Conservation (phyloP, 1,140 invertebrate genomes). For the Apis laboriosa region DNA sequence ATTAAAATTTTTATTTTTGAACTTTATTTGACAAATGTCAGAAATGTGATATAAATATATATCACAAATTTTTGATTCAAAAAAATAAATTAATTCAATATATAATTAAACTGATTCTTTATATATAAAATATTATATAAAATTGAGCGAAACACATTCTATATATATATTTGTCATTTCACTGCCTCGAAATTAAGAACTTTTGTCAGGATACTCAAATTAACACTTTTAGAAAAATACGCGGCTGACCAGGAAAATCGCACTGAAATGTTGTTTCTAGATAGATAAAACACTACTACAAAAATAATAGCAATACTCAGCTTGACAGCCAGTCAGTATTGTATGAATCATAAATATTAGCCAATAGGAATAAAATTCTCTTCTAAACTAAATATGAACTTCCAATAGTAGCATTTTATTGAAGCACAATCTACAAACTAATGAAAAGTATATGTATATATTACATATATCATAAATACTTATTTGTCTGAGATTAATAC, state of each 20-base stretch:
- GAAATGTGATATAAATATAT: no score
- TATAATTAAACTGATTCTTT: not conserved
- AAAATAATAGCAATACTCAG: not conserved
- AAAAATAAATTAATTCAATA: no score
- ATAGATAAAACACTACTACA: not conserved
- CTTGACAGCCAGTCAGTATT: not conserved
- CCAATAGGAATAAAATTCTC: constrained; percentile 13
- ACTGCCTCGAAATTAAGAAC: not conserved
- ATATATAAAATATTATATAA: not conserved
- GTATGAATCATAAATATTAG: not conserved
- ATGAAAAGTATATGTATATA: not conserved
- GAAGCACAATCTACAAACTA: not conserved
- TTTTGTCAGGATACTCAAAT: not conserved
- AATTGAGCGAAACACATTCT: not conserved
- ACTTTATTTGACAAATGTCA: no score
- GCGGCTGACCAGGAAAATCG: not conserved
- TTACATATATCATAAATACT: no score
- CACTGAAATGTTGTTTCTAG: not conserved
- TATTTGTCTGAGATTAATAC: no score
- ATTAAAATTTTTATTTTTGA: no score
- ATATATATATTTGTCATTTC: not conserved
- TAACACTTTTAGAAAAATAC: not conserved
- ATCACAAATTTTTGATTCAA: no score
- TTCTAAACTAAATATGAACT: not conserved
- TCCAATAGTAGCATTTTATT: constrained; percentile 5